These are phyloP conservation scores for Tetragnatha montana DNA, from an alignment of 2,888 invertebrate genomes.

Conservation along the genomic window DNA sequence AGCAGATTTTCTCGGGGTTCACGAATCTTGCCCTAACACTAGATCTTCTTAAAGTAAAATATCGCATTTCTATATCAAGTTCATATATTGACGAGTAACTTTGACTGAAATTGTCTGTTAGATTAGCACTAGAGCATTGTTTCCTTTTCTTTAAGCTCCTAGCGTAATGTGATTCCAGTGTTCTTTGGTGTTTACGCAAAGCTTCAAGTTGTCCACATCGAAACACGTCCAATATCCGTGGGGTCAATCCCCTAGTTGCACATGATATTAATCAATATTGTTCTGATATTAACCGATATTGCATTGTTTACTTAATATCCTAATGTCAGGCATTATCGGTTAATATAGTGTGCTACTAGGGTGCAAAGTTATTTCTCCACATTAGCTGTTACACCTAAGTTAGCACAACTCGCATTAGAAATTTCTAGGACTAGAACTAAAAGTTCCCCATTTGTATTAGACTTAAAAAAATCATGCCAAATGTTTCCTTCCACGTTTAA, in stretches of 20 bases:
- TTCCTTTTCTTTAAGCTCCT: constrained; percentile 60
- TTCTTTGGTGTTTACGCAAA: constrained; percentile 65
- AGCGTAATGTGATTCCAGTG: constrained; percentile 64
- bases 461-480: constrained; percentile 50
- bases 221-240: constrained; percentile 68
- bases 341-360: no score
- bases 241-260: constrained; percentile 8
- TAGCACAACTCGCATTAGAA: constrained; percentile 59
- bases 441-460: constrained; percentile 25
- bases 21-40: background rate
- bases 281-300: no score
- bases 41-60: background rate
- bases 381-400: constrained; percentile 58
- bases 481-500: constrained; percentile 47
- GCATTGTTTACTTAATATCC: background rate
- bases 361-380: constrained; percentile 56
- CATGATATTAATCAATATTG: no score
- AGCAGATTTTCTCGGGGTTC: background rate
- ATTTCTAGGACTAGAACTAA: constrained; percentile 48
- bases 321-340: no score
- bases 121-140: constrained; percentile 56
- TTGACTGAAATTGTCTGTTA: constrained; percentile 58
- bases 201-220: constrained; percentile 68
- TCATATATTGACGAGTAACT: constrained; percentile 15
- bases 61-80: background rate